Base-by-base conservation (phyloP, 2,797 vertebrate genomes). In the Xyrichtys novacula region DNA sequence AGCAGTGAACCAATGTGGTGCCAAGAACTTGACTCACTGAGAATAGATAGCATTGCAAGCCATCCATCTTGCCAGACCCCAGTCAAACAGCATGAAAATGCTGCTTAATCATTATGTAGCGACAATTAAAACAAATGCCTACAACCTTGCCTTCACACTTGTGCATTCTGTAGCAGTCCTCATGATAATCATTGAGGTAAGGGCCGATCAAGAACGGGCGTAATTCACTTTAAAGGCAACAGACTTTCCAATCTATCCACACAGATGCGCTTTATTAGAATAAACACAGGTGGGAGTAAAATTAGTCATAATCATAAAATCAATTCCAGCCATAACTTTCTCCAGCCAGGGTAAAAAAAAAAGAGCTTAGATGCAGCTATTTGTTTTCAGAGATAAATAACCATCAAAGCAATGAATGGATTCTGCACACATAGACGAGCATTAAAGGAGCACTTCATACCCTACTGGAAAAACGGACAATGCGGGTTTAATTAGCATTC, bases 91-190 rank as follows among this genome's bases (percentile, higher is more conserved):
- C 78, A 93, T 94, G 73, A 90, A 83, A 88, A 84, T 72, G 75
- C 76, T 74, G 76, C 87, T 93, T 91, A 88, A 93, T 94, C 93
- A 93, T 67, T 52, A 83, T 50, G 64, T 69, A 66, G 74, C 50
- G 7, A 75, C 93, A 94, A 93, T 92, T 93, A 93, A 89, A 94
- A 91, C 77, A 84, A 92, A 93, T 88, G 85, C 88, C 77, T 81
- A 70, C 62, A 73, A 88, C 79, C 71, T 78, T 71, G 78, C 79
- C 73, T 78, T 74, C 66, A 62, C 68, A 75, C 78, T 86, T 76
- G 49, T 87, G 81, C 68, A 88, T 91, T 91, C 86, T 63, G 53
- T 48, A 68, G 70, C 50, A 42, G 42, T 79, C 72, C 58, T 64
- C 61, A 57, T 63, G 81, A 90, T 90, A 87, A 90, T 85, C 39